Evolutionary conservation across 2,113 vertebrate genomes (phyloP).

Genomic region (Colistium nudipinnis): DNA sequence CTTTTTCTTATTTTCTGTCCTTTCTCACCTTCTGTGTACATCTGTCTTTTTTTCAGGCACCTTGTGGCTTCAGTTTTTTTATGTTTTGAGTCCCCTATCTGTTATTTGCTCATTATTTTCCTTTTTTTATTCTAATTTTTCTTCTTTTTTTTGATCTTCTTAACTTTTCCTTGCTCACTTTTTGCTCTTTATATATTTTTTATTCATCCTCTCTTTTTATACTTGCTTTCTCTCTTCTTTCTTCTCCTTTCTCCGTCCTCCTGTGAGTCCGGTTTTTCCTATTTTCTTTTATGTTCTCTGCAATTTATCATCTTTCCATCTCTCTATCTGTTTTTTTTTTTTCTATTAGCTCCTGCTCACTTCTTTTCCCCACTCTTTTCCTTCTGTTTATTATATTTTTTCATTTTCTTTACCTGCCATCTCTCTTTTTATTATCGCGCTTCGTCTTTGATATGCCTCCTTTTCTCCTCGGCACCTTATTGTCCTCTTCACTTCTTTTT

Average conservation of each 20-base stretch:
- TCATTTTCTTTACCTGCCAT: not conserved
- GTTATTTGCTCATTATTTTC: not conserved
- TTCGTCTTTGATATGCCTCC: not conserved
- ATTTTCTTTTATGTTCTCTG: not conserved
- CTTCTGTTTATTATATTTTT: not conserved
- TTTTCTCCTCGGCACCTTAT: not conserved
- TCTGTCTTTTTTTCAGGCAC: not conserved
- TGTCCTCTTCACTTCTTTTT: not conserved
- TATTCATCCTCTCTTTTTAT: not conserved
- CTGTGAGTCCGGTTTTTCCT: not conserved
- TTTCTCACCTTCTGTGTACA: too few relatives aligned
- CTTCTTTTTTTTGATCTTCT: not conserved
- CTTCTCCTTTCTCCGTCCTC: not conserved
- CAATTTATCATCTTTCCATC: not conserved
- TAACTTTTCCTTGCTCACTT: not conserved
- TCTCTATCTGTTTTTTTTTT: not conserved
- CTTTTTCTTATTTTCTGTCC: not conserved
- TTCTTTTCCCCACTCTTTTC: not conserved
- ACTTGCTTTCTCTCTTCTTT: not conserved
- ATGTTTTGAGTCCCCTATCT: too few relatives aligned
- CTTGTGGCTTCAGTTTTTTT: not conserved
- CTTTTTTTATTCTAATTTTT: too few relatives aligned
- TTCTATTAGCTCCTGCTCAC: not conserved
- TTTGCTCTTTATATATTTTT: not conserved
- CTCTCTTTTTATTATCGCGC: not conserved